Evolutionary conservation across 1,140 invertebrate genomes (phyloP), one percentile per base, ranked within the genome.

Genomic region (Drosophila tropicalis): DNA sequence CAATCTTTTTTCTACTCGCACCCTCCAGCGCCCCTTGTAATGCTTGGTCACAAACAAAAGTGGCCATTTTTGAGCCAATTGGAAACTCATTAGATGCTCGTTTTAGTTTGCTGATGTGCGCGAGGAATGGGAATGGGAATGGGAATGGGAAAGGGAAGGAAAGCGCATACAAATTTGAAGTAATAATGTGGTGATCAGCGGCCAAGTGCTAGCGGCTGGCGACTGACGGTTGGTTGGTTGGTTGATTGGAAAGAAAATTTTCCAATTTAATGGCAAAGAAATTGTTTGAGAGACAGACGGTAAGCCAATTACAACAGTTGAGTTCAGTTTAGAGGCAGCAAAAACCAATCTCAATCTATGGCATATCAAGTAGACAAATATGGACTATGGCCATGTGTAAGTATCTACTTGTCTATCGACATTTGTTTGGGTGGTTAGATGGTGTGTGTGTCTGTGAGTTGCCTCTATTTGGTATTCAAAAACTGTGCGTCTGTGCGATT

Each of bases 401-500:
- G 66, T 67, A 79, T 51, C 44, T 51, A 51, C 44, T 51, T 51
- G 44, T 51, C 17, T 51, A 39, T 61, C 61, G 44, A 51, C 34
- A 54, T 51, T 15, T 47, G 25, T 44, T 36, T 29, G 32, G 9
- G 13, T 63, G 17, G 57, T 19, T 29, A 17, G 25, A 60, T 19
- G 62, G 62, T 62, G 47, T 70, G 68, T 62, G 47, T 67, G 44
- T 68, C 2, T 47, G 19, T 51, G 7, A 22, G 44, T 54, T 68
- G 72, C 72, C 72, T 86, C 75, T 72, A 85, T 90, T 90, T 90
- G 79, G 85, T 89, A 90, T 90, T 85, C 86, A 82, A 86, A 90
- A 90, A 90, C 86, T 75, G 86, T 90, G 79, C 86, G 79, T 90
- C 79, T 83, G 80, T 86, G 83, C 80, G 81, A 82, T 90, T 90